phyloP scores from a whole-genome alignment of 2,797 vertebrate genomes.

The Falco peregrinus region DNA sequence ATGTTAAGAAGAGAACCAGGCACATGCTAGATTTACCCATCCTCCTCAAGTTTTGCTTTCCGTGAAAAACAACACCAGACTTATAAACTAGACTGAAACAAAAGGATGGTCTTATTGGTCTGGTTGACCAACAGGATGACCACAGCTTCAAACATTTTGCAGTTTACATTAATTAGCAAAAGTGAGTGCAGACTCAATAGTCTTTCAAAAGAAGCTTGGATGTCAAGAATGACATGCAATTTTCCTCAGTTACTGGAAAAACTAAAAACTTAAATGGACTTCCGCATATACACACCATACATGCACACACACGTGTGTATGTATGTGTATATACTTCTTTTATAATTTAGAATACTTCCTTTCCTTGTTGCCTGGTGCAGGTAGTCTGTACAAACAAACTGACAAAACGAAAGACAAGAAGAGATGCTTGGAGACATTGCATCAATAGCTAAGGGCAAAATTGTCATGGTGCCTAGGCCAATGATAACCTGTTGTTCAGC shows the following conservation, averaged over 20 bases:
- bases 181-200: background rate
- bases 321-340: too few relatives aligned
- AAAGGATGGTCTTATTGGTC: background rate
- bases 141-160: background rate
- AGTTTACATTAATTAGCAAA: background rate
- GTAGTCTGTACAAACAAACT: background rate
- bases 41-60: background rate
- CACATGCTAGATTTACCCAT: fast-evolving
- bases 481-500: background rate
- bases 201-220: background rate
- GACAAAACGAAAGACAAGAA: background rate
- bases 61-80: background rate
- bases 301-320: too few relatives aligned
- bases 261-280: background rate
- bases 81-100: background rate
- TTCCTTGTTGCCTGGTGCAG: background rate
- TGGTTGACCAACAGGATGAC: background rate
- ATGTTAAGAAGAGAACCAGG: background rate
- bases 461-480: fast-evolving
- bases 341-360: background rate
- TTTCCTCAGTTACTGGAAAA: background rate
- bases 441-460: background rate
- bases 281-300: background rate
- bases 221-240: background rate
- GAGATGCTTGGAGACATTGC: background rate